Conservation (phyloP, 1,140 invertebrate species). For the Sitophilus oryzae region DNA sequence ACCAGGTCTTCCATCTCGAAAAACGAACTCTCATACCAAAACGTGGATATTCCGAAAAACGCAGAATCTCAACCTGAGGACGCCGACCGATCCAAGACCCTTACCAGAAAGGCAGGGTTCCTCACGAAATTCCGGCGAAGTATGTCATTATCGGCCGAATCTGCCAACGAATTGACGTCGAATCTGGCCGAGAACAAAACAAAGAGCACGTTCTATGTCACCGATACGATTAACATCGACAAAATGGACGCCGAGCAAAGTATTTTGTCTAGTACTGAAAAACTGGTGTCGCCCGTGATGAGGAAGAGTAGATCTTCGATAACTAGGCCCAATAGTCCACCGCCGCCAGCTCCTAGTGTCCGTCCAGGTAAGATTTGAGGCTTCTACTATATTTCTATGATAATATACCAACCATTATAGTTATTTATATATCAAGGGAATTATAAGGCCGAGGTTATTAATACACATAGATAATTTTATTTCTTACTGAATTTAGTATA, state of each 20-base stretch:
- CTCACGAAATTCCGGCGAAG: slow-evolving; percentile 39
- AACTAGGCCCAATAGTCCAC: slow-evolving; percentile 38
- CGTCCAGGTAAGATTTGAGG: slow-evolving; percentile 8
- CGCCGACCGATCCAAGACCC: slow-evolving; percentile 19
- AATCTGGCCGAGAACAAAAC: slow-evolving; percentile 28
- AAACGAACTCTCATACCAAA: background rate
- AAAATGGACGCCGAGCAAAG: slow-evolving; percentile 35
- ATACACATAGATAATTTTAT: too few species aligned
- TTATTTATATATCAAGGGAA: too few species aligned
- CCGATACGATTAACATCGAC: slow-evolving; percentile 55
- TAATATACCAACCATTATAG: too few species aligned
- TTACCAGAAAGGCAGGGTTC: slow-evolving; percentile 24
- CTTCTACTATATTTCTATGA: too few species aligned
- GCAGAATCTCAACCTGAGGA: slow-evolving; percentile 14
- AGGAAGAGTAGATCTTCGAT: slow-evolving; percentile 25
- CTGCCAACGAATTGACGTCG: slow-evolving; percentile 29
- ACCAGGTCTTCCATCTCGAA: background rate
- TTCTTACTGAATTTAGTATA: too few species aligned
- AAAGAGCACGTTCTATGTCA: slow-evolving; percentile 60
- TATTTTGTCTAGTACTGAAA: slow-evolving; percentile 12
- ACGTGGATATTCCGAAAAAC: slow-evolving; percentile 11
- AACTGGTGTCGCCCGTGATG: slow-evolving; percentile 22
- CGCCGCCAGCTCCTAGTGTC: slow-evolving; percentile 34
- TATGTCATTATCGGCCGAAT: slow-evolving; percentile 35
- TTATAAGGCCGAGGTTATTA: too few species aligned